Evolutionary conservation across 1,140 invertebrate genomes (phyloP).

Genomic region (Drosophila suzukii): DNA sequence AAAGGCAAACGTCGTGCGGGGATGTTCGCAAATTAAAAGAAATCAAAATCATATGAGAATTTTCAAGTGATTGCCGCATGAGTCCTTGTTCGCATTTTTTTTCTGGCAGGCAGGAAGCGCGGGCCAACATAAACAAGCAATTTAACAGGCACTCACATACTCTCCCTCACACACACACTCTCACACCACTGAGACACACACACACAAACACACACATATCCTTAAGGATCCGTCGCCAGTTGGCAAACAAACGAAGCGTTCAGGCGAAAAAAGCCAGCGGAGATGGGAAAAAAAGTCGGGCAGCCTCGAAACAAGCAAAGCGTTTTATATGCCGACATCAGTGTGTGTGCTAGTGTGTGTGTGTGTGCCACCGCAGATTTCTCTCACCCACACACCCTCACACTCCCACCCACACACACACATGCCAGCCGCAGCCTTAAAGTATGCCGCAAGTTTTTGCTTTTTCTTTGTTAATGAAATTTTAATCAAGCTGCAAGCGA

Average conservation of each 20-base stretch:
- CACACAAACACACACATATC: constrained; percentile 22
- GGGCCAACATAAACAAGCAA: constrained; percentile 80
- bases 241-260: constrained; percentile 82
- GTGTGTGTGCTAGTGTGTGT: constrained; percentile 19
- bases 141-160: constrained; percentile 73
- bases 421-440: constrained; percentile 57
- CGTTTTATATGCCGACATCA: constrained; percentile 68
- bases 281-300: constrained; percentile 38
- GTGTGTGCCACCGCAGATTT: constrained; percentile 70
- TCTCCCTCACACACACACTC: constrained; percentile 12
- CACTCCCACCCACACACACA: constrained; percentile 3
- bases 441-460: constrained; percentile 72
- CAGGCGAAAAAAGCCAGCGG: constrained; percentile 76
- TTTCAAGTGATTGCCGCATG: constrained; percentile 68
- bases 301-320: constrained; percentile 69
- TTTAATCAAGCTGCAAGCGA: constrained; percentile 74
- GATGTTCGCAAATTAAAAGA: constrained; percentile 70
- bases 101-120: constrained; percentile 35
- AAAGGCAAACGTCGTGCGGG: background rate
- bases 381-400: constrained; percentile 34
- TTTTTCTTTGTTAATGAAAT: constrained; percentile 81
- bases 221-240: constrained; percentile 59
- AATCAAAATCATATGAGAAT: constrained; percentile 80
- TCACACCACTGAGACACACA: constrained; percentile 19
- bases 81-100: constrained; percentile 32